Conservation (phyloP, 2,113 vertebrate genomes). For the Prolemur simus region DNA sequence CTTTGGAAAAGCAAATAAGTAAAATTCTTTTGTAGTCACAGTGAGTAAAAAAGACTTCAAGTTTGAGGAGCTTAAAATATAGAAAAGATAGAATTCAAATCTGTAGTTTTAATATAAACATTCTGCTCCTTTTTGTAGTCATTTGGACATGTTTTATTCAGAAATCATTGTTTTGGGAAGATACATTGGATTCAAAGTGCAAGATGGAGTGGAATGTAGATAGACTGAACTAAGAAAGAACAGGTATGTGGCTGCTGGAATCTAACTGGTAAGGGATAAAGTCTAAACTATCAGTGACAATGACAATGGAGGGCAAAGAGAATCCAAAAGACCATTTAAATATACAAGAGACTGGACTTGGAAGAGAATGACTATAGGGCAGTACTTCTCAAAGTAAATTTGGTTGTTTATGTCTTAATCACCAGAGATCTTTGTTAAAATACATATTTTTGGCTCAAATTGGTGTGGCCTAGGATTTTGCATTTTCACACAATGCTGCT, state of each 20-base stretch:
- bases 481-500: background rate
- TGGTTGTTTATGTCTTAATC: background rate
- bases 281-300: background rate
- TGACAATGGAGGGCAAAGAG: background rate
- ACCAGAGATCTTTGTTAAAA: constrained; percentile 8
- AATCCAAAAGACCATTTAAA: background rate
- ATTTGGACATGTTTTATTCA: background rate
- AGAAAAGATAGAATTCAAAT: background rate
- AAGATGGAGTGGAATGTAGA: background rate
- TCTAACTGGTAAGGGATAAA: background rate
- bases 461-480: background rate
- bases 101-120: background rate
- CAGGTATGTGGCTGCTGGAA: background rate
- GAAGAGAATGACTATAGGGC: background rate
- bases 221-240: background rate
- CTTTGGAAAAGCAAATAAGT: background rate
- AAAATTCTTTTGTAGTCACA: background rate
- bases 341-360: too few species aligned
- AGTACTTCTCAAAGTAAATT: background rate
- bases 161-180: background rate
- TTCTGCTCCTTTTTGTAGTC: background rate
- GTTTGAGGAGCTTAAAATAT: background rate
- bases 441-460: background rate
- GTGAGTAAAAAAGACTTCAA: background rate
- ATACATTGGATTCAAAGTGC: background rate